phyloP scores from a whole-genome alignment of 2,797 vertebrate species.

The Malurus splendens region DNA sequence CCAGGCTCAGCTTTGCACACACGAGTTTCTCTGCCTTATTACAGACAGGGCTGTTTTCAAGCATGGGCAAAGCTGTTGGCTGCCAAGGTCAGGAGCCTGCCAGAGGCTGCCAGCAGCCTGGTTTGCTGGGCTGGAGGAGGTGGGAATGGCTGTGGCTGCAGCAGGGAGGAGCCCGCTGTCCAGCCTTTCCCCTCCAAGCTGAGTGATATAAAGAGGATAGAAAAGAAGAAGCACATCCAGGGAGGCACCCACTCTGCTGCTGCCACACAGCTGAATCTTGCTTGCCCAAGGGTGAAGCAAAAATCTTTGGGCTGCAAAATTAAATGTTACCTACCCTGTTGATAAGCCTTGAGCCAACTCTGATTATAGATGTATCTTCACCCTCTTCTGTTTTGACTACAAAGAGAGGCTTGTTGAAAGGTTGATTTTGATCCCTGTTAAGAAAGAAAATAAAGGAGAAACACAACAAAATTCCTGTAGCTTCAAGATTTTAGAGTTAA shows the following conservation, averaged over 20 bases:
- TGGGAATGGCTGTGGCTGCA: background rate
- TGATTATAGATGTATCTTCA: background rate
- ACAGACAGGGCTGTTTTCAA: background rate
- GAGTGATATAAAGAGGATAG: background rate
- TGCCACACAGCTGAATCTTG: background rate
- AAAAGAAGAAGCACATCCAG: background rate
- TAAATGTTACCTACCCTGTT: background rate
- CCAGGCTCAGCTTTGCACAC: background rate
- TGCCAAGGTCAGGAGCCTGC: background rate
- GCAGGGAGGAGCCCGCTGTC: background rate
- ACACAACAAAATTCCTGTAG: background rate
- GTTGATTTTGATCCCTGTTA: slow-evolving; percentile 9
- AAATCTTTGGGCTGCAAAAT: slow-evolving; percentile 25
- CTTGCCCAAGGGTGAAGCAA: background rate
- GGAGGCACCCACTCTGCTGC: background rate
- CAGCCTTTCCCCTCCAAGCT: background rate
- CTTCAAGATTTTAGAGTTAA: slow-evolving; percentile 11
- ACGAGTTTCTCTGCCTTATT: background rate
- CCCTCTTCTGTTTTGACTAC: background rate
- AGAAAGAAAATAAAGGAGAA: background rate
- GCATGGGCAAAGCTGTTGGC: background rate
- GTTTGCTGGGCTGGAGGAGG: background rate
- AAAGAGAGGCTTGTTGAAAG: background rate
- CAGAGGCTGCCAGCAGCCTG: background rate
- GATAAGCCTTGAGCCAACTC: background rate